These are phyloP conservation scores for Porites evermanni DNA, from an alignment of 92 coral and sea anemone genomes.

Conservation along the genomic window DNA sequence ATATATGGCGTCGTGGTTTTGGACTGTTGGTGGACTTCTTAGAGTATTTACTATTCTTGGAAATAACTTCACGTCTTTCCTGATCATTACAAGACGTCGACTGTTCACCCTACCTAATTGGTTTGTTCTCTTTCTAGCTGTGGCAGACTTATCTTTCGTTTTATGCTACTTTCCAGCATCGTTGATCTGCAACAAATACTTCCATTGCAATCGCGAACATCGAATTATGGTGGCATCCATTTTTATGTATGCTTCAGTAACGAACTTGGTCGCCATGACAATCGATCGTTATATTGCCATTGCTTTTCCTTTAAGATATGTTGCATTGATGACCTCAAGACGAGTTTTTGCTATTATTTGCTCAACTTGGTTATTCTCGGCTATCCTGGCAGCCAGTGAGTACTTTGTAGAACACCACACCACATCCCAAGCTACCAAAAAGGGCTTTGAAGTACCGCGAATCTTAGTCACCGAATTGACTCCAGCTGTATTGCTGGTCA, in stretches of 20 bases:
- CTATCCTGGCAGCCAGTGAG: conserved; percentile 3
- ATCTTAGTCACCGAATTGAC: conserved; percentile 31
- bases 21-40: conserved; percentile 7
- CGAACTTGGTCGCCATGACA: conserved; percentile 56
- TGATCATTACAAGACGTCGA: conserved; percentile 26
- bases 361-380: conserved; percentile 29
- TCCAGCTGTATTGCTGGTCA: conserved; percentile 48
- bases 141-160: conserved; percentile 23
- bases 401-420: not conserved
- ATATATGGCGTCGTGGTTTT: conserved; percentile 26
- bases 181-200: conserved; percentile 10
- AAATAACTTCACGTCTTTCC: conserved; percentile 16
- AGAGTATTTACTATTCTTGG: conserved; percentile 18
- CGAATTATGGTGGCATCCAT: conserved; percentile 18
- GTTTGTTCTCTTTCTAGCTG: conserved; percentile 25
- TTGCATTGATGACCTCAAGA: conserved; percentile 27
- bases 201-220: conserved; percentile 16
- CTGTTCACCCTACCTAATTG: conserved; percentile 19
- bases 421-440: not conserved
- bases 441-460: conserved; percentile 17
- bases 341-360: conserved; percentile 20
- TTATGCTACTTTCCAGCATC: conserved; percentile 21
- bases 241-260: conserved; percentile 56
- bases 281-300: conserved; percentile 62
- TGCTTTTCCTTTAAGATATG: conserved; percentile 51